Evolutionary conservation across 2,113 vertebrate species (phyloP).

Genomic region (Hipposideros armiger): DNA sequence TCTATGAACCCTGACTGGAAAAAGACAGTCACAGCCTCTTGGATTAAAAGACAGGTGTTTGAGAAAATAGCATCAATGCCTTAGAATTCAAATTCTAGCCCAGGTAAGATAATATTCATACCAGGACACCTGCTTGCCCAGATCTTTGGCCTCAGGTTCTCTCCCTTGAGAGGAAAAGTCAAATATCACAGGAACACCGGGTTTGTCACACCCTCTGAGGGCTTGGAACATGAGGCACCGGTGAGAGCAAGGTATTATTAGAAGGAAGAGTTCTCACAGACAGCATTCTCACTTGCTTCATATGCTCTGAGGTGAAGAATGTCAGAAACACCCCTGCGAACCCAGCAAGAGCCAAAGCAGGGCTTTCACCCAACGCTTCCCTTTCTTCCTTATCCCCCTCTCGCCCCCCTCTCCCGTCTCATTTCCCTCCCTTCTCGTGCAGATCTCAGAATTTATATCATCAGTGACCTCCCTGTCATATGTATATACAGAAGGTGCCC

Average conservation of each 20-base stretch:
- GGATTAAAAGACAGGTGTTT: background rate
- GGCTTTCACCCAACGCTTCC: background rate
- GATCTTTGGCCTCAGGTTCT: slow-evolving; percentile 48
- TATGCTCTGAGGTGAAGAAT: background rate
- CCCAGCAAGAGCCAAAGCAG: background rate
- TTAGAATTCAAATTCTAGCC: background rate
- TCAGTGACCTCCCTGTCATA: background rate
- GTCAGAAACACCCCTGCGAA: background rate
- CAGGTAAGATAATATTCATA: background rate
- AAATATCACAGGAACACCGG: slow-evolving; percentile 20
- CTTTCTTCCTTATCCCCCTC: no score
- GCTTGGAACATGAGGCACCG: background rate
- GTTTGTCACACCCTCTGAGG: background rate
- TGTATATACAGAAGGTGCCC: no score
- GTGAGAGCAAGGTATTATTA: slow-evolving; percentile 60
- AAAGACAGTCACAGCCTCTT: background rate
- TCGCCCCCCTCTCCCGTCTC: background rate
- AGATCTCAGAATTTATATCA: background rate
- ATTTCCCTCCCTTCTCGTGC: background rate
- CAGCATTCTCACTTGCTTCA: slow-evolving; percentile 62
- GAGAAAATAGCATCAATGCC: background rate
- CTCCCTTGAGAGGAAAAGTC: background rate
- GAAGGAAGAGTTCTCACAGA: slow-evolving; percentile 61
- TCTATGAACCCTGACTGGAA: background rate
- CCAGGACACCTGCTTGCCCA: background rate